Evolutionary conservation across 2,888 invertebrate genomes (phyloP).

Genomic region (Hedya salicella): DNA sequence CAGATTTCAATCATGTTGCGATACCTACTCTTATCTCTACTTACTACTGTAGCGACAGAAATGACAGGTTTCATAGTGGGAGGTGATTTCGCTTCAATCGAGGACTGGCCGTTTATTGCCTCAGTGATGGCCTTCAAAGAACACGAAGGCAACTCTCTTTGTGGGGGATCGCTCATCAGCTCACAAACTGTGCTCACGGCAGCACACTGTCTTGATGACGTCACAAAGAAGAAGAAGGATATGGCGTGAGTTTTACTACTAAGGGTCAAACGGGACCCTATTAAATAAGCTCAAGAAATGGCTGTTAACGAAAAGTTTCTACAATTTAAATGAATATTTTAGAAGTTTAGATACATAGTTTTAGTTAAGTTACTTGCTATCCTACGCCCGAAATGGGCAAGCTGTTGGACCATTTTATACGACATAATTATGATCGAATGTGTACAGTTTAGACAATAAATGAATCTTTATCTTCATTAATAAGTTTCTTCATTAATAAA

Average conservation of each 20-base stretch:
- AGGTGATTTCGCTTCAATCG: background rate
- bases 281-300: too few relatives aligned
- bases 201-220: conserved; percentile 13
- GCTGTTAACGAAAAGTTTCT: too few relatives aligned
- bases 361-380: too few relatives aligned
- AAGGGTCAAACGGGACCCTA: too few relatives aligned
- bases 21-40: background rate
- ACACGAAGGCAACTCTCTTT: background rate
- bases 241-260: background rate
- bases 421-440: too few relatives aligned
- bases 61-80: conserved; percentile 18
- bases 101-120: conserved; percentile 12
- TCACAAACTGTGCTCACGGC: conserved; percentile 14
- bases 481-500: too few relatives aligned
- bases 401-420: too few relatives aligned
- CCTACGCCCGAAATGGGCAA: too few relatives aligned
- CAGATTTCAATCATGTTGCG: background rate
- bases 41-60: background rate
- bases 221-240: background rate
- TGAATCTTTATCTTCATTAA: too few relatives aligned
- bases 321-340: too few relatives aligned
- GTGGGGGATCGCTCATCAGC: conserved; percentile 11
- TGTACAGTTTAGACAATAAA: too few relatives aligned
- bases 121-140: background rate
- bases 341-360: too few relatives aligned